Evolutionary conservation across 2,797 vertebrate genomes (phyloP), one percentile per base, ranked within the genome.

Genomic region (Pogoniulus pusillus): DNA sequence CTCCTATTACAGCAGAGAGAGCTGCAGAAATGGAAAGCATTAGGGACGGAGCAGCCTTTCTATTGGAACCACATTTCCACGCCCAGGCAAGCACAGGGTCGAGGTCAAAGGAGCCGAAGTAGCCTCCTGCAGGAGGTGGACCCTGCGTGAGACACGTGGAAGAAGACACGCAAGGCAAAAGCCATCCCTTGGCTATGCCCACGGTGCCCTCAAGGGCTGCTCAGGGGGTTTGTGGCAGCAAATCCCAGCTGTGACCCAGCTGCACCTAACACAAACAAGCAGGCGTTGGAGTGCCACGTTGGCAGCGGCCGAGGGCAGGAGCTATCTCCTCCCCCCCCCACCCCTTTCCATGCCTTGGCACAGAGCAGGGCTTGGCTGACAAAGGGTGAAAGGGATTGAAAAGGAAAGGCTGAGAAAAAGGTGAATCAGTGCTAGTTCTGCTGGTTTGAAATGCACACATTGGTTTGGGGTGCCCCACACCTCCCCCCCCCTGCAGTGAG

Each of bases 31-130:
- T 77, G 89, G 87, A 87, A 94, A 93, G 17, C 90, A 90, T 76
- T 11, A 78, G 45, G 90, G 54, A 62, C 90, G 60, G 2, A 66
- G 41, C 68, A 66, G 51, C 57, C 5, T 24, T 30, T 47, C 71
- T 3, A 90, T 91, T 93, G 90, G 78, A 93, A 93, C 57, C 95
- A 93, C 81, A 82, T 93, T 95, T 57, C 45, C 75, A 34, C 57
- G 74, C 15, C 73, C 16, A 16, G 68, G 49, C 45, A 12, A 91
- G 32, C 12, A 2, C 3, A 26, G 2, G 39, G 30, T 7, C 5
- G 24, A 57, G 75, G 41, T 41, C 49, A 15, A 15, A 59, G 1
- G 30, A 68, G 59, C 81, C 7, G 4, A 4, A 39, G 45, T 45
- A 76, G 62, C 69, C 39, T 58, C 59, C 6, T 0, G 32, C 6